A percentile compares a stretch with the other conserved stretches of the same genome.
Conservation (phyloP, 2,888 invertebrate genomes). For the Volucella bombylans region DNA sequence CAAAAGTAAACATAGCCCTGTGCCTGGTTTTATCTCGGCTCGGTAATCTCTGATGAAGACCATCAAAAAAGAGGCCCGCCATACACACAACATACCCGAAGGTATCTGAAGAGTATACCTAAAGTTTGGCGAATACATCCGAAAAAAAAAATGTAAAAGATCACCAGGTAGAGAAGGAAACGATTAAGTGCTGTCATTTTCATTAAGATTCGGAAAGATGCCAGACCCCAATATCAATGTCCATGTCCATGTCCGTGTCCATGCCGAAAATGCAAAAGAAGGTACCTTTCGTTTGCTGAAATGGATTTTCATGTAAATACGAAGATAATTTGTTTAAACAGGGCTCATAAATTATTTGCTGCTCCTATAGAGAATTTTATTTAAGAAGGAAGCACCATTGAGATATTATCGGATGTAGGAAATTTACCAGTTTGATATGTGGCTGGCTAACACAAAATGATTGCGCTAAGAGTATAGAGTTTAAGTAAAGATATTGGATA, state of each 20-base stretch:
- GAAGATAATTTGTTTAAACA: slow-evolving; percentile 64
- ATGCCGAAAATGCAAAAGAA: background rate
- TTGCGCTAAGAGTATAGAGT: background rate
- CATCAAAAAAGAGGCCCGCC: slow-evolving; percentile 30
- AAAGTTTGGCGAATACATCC: too few species aligned
- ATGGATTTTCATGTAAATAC: slow-evolving; percentile 62
- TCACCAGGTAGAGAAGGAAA: slow-evolving; percentile 34
- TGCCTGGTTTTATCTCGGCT: slow-evolving; percentile 22
- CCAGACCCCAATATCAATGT: background rate
- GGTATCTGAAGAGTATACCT: background rate
- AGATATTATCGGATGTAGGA: too few species aligned
- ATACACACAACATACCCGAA: slow-evolving; percentile 46
- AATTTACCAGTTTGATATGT: too few species aligned
- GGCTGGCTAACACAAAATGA: too few species aligned
- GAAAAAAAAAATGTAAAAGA: too few species aligned
- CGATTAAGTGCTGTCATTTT: slow-evolving; percentile 58
- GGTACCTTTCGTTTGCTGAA: slow-evolving; percentile 48
- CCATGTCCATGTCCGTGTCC: too few species aligned
- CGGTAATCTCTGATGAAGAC: slow-evolving; percentile 25
- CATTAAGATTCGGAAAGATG: slow-evolving; percentile 41
- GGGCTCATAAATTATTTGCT: slow-evolving; percentile 50
- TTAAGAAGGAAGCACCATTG: background rate
- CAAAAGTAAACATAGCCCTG: slow-evolving; percentile 29
- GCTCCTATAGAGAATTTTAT: background rate
- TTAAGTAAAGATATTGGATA: background rate